Percentiles rank a stretch among this genome's conserved stretches.
Evolutionary conservation across 1,140 invertebrate species (phyloP).

Genomic region (Popillia japonica): DNA sequence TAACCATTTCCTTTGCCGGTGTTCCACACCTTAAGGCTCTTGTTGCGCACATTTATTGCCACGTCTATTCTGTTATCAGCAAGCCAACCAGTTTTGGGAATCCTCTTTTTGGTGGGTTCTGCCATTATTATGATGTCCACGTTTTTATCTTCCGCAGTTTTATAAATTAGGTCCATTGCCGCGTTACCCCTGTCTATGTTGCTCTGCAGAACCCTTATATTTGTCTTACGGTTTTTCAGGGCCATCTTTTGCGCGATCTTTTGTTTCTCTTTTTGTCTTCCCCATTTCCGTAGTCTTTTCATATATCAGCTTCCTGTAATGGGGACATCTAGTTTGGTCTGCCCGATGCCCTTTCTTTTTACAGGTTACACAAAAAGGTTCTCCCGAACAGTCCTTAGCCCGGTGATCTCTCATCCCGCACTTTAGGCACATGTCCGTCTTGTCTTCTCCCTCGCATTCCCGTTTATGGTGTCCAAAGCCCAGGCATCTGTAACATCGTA

Average conservation of each 20-base stretch:
- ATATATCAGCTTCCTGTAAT: conserved; percentile 34
- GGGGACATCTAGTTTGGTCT: conserved; percentile 24
- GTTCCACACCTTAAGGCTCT: background rate
- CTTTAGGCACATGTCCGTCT: conserved; percentile 36
- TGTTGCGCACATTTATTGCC: background rate
- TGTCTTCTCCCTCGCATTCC: conserved; percentile 38
- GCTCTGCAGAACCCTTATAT: background rate
- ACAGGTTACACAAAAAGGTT: conserved; percentile 3
- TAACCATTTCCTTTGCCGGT: background rate
- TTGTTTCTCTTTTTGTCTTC: too few relatives aligned
- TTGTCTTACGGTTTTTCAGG: background rate
- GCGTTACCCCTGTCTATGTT: background rate
- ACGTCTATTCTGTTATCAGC: background rate
- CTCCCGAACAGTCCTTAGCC: conserved; percentile 32
- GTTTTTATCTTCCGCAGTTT: background rate
- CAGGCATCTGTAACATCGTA: conserved; percentile 33
- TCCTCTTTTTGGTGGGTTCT: background rate
- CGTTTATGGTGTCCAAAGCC: conserved; percentile 32
- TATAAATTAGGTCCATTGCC: background rate
- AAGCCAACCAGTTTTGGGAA: background rate
- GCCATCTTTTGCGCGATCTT: too few relatives aligned
- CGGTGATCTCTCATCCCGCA: conserved; percentile 34
- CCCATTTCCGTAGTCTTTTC: background rate
- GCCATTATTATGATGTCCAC: background rate
- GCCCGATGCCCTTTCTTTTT: conserved; percentile 35